Percentiles rank a stretch among this genome's conserved stretches.
These are phyloP conservation scores for Scomber scombrus DNA, from an alignment of 2,113 vertebrate species.

Conservation along the genomic window DNA sequence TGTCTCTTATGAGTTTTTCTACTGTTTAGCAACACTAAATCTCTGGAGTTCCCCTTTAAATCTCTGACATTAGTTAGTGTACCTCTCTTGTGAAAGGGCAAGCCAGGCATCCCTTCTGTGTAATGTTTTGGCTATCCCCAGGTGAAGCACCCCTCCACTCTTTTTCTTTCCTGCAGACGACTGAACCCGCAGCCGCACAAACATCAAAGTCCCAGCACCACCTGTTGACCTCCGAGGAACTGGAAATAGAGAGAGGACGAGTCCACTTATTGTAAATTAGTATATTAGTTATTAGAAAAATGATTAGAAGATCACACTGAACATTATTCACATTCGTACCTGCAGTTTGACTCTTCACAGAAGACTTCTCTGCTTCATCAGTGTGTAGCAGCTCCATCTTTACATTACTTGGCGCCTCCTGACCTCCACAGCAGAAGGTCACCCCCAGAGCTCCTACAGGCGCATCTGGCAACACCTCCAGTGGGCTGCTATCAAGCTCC, in stretches of 20 bases:
- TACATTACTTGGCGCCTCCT: constrained; percentile 39
- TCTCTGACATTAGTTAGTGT: background rate
- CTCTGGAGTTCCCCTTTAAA: background rate
- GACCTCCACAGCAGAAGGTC: constrained; percentile 81
- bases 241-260: constrained; percentile 25
- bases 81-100: constrained; percentile 85
- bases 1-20: background rate
- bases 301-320: background rate
- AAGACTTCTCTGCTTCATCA: constrained; percentile 21
- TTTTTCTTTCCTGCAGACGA: constrained; percentile 70
- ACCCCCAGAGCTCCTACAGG: constrained; percentile 58
- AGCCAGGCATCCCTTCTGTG: constrained; percentile 82
- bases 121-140: constrained; percentile 56
- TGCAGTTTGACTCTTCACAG: constrained; percentile 47
- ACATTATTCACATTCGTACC: constrained; percentile 49
- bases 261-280: background rate
- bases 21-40: background rate
- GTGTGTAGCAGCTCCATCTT: constrained; percentile 16
- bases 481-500: constrained; percentile 54
- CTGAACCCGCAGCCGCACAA: constrained; percentile 83
- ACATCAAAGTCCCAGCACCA: constrained; percentile 77
- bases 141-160: constrained; percentile 47
- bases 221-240: constrained; percentile 43
- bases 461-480: constrained; percentile 60
- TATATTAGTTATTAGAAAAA: no score